phyloP scores from a whole-genome alignment of 2,113 vertebrate species.

The Entosphenus tridentatus region DNA sequence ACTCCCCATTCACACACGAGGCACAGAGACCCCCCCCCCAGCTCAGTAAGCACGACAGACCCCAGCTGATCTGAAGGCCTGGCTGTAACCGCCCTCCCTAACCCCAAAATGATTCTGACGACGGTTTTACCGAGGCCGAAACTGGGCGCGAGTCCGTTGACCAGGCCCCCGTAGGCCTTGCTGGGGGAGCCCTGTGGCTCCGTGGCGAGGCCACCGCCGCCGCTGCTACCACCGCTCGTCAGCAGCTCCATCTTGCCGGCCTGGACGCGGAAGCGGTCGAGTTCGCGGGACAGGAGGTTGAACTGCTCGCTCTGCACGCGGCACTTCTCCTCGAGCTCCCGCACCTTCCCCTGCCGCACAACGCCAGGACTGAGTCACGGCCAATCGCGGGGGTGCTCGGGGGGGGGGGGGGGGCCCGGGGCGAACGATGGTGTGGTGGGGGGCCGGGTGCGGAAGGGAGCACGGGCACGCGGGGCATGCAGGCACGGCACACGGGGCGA shows the following conservation, averaged over 20 bases:
- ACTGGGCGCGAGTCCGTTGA: constrained; percentile 60
- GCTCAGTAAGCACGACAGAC: too few species aligned
- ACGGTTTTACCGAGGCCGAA: constrained; percentile 14
- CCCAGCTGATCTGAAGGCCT: too few species aligned
- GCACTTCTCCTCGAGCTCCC: constrained; percentile 87
- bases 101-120: too few species aligned
- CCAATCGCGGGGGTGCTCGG: too few species aligned
- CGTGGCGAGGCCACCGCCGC: constrained; percentile 20
- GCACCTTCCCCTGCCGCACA: constrained; percentile 50
- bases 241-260: constrained; percentile 59
- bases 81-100: too few species aligned
- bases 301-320: constrained; percentile 79
- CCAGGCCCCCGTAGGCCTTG: constrained; percentile 43
- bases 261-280: constrained; percentile 66
- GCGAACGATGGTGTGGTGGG: too few species aligned
- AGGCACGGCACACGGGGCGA: too few species aligned
- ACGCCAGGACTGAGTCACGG: not conserved
- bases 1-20: too few species aligned
- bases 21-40: too few species aligned
- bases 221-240: constrained; percentile 13
- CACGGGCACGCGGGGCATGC: too few species aligned
- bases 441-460: too few species aligned
- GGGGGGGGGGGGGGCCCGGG: too few species aligned
- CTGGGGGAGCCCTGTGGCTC: constrained; percentile 29
- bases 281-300: constrained; percentile 65